Evolutionary conservation across 2,113 vertebrate genomes (phyloP).

Genomic region (Phylloscopus trochiloides): DNA sequence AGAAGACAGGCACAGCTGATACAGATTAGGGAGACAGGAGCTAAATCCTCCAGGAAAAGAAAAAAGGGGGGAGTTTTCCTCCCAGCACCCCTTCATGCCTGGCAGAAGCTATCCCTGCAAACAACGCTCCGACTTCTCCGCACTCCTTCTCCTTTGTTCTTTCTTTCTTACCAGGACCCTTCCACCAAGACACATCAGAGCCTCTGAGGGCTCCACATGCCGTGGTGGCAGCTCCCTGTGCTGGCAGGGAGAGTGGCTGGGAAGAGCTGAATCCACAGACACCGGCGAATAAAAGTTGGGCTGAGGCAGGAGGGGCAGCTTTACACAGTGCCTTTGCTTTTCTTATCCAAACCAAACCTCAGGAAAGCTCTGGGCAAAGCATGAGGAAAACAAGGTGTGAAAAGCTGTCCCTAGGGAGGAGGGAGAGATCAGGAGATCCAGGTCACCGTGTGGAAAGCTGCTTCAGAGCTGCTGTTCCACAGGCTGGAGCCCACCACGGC

Average conservation of each 20-base stretch:
- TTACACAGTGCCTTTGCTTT: not conserved
- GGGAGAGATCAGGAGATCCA: not conserved
- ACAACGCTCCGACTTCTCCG: not conserved
- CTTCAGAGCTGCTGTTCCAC: not conserved
- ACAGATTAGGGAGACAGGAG: constrained; percentile 3
- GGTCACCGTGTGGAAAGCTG: not conserved
- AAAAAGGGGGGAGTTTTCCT: not conserved
- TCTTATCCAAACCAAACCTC: not conserved
- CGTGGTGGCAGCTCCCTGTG: not conserved
- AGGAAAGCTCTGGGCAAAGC: not conserved
- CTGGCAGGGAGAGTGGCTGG: not conserved
- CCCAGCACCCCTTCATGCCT: not conserved
- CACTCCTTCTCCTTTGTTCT: not conserved
- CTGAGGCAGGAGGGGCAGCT: not conserved
- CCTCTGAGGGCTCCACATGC: not conserved
- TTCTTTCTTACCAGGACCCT: not conserved
- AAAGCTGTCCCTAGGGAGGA: not conserved
- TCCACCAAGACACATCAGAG: not conserved
- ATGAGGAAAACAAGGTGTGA: not conserved
- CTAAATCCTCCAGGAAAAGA: not conserved
- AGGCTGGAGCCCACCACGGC: not conserved
- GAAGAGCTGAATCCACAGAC: not conserved
- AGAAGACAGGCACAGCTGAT: not conserved
- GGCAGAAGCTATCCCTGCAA: not conserved
- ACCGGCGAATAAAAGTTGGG: not conserved